Conservation (phyloP, 2,113 vertebrate species). For the Perca flavescens region DNA sequence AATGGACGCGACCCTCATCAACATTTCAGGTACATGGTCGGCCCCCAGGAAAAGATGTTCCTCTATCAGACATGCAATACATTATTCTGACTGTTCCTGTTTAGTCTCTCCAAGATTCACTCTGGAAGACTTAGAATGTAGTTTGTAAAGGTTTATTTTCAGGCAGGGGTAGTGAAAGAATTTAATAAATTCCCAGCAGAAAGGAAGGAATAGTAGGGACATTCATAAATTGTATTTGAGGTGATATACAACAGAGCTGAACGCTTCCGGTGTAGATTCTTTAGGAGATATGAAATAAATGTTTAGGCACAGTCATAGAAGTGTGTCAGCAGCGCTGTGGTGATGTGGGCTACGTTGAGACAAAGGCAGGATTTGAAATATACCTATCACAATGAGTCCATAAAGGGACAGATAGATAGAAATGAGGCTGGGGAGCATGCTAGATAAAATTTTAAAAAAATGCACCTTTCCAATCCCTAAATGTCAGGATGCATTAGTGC, state of each 20-base stretch:
- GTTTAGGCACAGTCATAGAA: background rate
- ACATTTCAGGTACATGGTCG: slow-evolving; percentile 91
- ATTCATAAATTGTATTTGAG: background rate
- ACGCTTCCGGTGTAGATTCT: background rate
- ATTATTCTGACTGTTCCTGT: background rate
- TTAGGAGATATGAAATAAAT: background rate
- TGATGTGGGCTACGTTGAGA: background rate
- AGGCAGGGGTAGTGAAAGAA: background rate
- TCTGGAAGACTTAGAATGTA: background rate
- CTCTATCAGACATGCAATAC: background rate
- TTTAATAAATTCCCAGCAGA: background rate
- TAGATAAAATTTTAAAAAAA: background rate
- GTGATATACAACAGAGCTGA: background rate
- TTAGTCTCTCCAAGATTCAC: background rate
- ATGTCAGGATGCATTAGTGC: background rate
- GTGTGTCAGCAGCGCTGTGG: background rate
- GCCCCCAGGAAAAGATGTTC: background rate
- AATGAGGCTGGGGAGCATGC: background rate
- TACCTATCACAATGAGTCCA: background rate
- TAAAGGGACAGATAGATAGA: background rate
- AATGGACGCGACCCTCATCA: slow-evolving; percentile 97
- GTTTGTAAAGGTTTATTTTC: background rate
- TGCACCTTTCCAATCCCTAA: background rate
- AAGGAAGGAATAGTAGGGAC: background rate
- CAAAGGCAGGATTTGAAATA: slow-evolving; percentile 1